Conservation (phyloP, 1,140 invertebrate genomes). For the Pogonognathellus flavescens region DNA sequence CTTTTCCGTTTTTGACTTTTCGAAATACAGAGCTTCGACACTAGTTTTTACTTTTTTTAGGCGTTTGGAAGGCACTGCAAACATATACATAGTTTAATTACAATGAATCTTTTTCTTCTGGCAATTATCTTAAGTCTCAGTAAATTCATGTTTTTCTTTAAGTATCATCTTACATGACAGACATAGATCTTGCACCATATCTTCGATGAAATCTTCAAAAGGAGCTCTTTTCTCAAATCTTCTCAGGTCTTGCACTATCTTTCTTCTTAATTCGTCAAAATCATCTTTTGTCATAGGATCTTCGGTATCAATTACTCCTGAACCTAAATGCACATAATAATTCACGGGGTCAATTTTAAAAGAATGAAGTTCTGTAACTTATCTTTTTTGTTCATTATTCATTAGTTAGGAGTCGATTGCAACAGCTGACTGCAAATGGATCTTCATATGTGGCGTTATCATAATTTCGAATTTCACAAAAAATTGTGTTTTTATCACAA, state of each 20-base stretch:
- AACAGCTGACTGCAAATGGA: no score
- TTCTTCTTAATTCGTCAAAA: constrained; percentile 82
- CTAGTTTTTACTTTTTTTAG: constrained; percentile 86
- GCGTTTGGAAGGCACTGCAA: constrained; percentile 78
- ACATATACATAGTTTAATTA: constrained; percentile 54
- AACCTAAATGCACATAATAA: constrained; percentile 51
- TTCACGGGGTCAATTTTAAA: not conserved
- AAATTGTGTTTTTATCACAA: no score
- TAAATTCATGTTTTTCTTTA: no score
- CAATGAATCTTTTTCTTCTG: no score
- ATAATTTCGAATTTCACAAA: no score
- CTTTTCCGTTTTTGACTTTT: constrained; percentile 82
- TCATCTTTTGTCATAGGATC: constrained; percentile 83
- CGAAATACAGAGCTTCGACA: constrained; percentile 83
- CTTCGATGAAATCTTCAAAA: constrained; percentile 83
- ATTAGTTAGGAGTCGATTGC: no score
- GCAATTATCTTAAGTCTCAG: no score
- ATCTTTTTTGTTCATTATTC: no score
- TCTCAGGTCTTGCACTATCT: constrained; percentile 81
- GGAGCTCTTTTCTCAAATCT: constrained; percentile 79
- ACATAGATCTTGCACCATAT: constrained; percentile 82
- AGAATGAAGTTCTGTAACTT: no score
- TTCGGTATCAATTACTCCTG: constrained; percentile 76
- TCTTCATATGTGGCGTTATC: no score
- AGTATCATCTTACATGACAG: constrained; percentile 78